Percentiles rank a stretch among this genome's conserved stretches.
phyloP scores from a whole-genome alignment of 2,888 invertebrate genomes.

The Apeira syringaria region DNA sequence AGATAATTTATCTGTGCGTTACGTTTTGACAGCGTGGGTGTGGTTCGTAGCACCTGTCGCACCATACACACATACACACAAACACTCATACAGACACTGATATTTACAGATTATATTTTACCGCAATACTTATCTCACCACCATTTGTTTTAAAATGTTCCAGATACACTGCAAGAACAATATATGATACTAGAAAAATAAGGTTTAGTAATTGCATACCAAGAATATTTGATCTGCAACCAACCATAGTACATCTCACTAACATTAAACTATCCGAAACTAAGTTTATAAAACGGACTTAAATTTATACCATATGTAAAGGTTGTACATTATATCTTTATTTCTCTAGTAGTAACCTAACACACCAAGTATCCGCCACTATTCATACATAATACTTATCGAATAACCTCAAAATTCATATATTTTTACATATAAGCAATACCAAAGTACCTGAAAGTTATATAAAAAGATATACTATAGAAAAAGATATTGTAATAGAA shows the following conservation, averaged over 20 bases:
- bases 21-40: conserved; percentile 60
- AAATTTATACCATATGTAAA: not conserved
- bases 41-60: conserved; percentile 46
- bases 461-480: conserved; percentile 54
- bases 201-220: not conserved
- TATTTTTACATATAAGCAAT: conserved; percentile 78
- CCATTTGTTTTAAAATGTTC: conserved; percentile 49
- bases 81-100: conserved; percentile 19
- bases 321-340: not conserved
- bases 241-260: not conserved
- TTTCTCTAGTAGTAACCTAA: conserved; percentile 23
- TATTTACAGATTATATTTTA: conserved; percentile 11
- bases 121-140: conserved; percentile 35
- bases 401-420: conserved; percentile 54
- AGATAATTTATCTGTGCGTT: conserved; percentile 78
- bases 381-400: conserved; percentile 40
- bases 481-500: conserved; percentile 57
- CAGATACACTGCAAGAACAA: conserved; percentile 41
- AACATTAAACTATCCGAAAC: no score
- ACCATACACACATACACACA: conserved; percentile 25
- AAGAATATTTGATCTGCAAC: no score
- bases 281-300: not conserved
- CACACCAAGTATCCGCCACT: conserved; percentile 55
- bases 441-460: conserved; percentile 78
- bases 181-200: conserved; percentile 23